Percentiles rank a stretch among this genome's conserved stretches.
Conservation (phyloP, 1,140 invertebrate genomes). For the Trialeurodes vaporariorum region DNA sequence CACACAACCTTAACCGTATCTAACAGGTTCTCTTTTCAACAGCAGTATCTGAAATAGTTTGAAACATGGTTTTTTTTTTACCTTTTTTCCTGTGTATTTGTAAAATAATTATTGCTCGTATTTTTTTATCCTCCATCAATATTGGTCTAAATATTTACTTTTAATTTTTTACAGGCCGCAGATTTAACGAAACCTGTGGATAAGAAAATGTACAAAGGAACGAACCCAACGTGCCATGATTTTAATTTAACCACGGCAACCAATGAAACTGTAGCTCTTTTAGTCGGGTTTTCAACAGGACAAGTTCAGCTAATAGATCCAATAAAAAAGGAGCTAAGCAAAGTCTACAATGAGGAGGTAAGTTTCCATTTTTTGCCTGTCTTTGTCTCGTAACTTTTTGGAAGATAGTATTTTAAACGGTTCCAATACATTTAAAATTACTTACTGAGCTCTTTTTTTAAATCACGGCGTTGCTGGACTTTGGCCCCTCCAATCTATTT, state of each 20-base stretch:
- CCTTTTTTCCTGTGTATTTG: background rate
- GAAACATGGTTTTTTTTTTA: background rate
- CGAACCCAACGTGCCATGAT: slow-evolving; percentile 97
- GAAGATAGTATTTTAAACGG: background rate
- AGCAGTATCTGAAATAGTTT: background rate
- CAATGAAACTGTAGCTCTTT: slow-evolving; percentile 65
- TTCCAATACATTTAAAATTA: background rate
- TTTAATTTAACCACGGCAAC: slow-evolving; percentile 81
- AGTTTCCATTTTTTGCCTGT: slow-evolving; percentile 23
- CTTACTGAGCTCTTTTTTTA: background rate
- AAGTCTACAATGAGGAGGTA: slow-evolving; percentile 98
- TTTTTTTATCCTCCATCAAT: no score
- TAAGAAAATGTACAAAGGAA: slow-evolving; percentile 96
- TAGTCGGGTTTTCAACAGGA: slow-evolving; percentile 95
- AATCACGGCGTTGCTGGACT: background rate
- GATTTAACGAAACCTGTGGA: slow-evolving; percentile 93
- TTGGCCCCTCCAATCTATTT: no score
- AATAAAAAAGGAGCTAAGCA: slow-evolving; percentile 87
- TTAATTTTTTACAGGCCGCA: slow-evolving; percentile 48
- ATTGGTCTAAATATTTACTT: no score
- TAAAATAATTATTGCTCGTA: no score
- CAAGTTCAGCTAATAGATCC: slow-evolving; percentile 96
- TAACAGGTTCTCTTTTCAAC: no score
- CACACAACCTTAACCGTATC: no score
- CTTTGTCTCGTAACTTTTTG: slow-evolving; percentile 7